These are phyloP conservation scores for Saxidomus purpurata DNA, from an alignment of 1,140 invertebrate species.

Conservation along the genomic window DNA sequence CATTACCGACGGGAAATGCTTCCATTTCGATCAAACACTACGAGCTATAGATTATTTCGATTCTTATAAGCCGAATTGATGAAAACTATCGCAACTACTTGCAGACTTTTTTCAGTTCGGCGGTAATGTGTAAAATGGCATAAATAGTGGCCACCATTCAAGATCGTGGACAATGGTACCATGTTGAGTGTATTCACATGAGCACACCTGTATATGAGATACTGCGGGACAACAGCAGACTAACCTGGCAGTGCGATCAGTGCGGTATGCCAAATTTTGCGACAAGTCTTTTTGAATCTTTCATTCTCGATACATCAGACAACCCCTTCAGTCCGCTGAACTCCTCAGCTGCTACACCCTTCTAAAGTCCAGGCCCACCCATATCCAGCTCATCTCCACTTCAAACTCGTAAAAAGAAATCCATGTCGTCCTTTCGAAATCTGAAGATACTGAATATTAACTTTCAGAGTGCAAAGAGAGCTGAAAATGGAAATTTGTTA, in stretches of 20 bases:
- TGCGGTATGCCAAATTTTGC: conserved; percentile 60
- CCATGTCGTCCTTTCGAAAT: background rate
- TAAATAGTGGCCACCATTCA: too few species aligned
- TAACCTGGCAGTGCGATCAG: conserved; percentile 58
- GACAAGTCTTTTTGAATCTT: conserved; percentile 30
- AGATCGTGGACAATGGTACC: conserved; percentile 62
- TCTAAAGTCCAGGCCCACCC: background rate
- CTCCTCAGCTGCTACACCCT: background rate
- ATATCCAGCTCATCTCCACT: background rate
- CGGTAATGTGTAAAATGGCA: too few species aligned
- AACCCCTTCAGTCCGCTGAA: background rate
- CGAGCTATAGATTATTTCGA: too few species aligned
- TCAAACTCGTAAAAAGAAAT: background rate
- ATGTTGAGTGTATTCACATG: conserved; percentile 55
- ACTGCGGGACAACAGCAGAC: background rate
- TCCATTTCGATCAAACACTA: too few species aligned
- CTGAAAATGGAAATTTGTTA: conserved; percentile 31
- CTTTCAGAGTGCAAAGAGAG: conserved; percentile 52
- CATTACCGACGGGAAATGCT: too few species aligned
- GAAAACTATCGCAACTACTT: too few species aligned
- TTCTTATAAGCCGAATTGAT: too few species aligned
- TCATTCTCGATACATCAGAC: background rate
- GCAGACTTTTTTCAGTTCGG: too few species aligned
- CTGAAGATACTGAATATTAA: background rate
- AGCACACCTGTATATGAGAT: background rate